A percentile compares a stretch with the other conserved stretches of the same genome.
These are phyloP conservation scores for Plestiodon gilberti DNA, from an alignment of 2,113 vertebrate species.

Conservation along the genomic window DNA sequence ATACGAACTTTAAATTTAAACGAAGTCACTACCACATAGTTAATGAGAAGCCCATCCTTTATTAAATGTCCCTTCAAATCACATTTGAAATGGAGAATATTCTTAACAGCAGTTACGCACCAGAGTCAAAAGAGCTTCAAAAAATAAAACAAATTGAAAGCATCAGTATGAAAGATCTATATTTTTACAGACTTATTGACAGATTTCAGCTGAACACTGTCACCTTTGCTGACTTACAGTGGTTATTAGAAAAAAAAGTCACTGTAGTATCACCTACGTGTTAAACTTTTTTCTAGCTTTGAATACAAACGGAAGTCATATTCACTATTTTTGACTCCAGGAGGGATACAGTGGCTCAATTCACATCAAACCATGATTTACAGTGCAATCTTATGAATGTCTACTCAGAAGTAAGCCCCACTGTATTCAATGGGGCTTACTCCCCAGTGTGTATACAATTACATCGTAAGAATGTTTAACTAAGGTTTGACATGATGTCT, in stretches of 20 bases:
- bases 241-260: background rate
- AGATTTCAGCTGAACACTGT: background rate
- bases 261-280: background rate
- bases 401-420: too few species aligned
- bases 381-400: too few species aligned
- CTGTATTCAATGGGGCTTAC: too few species aligned
- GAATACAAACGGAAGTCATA: background rate
- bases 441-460: too few species aligned
- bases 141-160: background rate
- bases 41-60: too few species aligned
- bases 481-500: background rate
- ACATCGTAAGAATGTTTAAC: background rate
- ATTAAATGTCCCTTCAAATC: too few species aligned
- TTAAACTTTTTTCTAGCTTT: background rate
- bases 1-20: too few species aligned
- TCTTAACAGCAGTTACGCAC: background rate
- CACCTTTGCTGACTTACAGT: background rate
- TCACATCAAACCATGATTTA: background rate
- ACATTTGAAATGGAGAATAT: slow-evolving; percentile 2
- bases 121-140: background rate
- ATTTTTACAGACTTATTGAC: background rate
- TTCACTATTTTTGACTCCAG: background rate
- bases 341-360: background rate
- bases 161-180: background rate
- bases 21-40: too few species aligned